These are phyloP conservation scores for Flexamia atlantica DNA, from an alignment of 2,888 invertebrate genomes.

Conservation along the genomic window DNA sequence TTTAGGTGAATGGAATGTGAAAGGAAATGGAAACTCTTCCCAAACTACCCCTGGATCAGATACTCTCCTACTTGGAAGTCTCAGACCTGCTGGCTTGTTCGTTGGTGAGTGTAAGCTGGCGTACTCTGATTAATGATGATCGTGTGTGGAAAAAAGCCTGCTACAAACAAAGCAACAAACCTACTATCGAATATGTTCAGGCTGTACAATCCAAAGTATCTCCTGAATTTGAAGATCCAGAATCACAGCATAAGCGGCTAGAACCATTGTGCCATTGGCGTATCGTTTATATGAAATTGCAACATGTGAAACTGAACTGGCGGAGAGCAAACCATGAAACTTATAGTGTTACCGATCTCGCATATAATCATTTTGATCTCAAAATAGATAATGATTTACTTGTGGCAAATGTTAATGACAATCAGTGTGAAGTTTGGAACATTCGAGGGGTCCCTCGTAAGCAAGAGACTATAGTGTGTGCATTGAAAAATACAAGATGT, in stretches of 20 bases:
- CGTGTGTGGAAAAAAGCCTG: constrained; percentile 63
- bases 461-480: constrained; percentile 32
- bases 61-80: constrained; percentile 54
- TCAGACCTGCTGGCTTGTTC: constrained; percentile 62
- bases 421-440: constrained; percentile 55
- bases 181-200: constrained; percentile 38
- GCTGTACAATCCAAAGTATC: not conserved
- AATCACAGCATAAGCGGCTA: not conserved
- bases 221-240: constrained; percentile 33
- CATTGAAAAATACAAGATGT: constrained; percentile 28
- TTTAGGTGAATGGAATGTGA: not conserved
- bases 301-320: constrained; percentile 43
- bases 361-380: constrained; percentile 33
- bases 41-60: constrained; percentile 58
- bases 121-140: constrained; percentile 59
- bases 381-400: constrained; percentile 38
- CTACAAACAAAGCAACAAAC: constrained; percentile 29
- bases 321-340: constrained; percentile 27
- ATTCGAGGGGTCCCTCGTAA: constrained; percentile 14
- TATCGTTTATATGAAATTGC: constrained; percentile 30
- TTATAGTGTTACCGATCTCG: constrained; percentile 33
- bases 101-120: constrained; percentile 62
- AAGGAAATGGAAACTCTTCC: constrained; percentile 56
- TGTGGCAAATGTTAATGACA: constrained; percentile 48
- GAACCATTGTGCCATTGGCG: constrained; percentile 50